Evolutionary conservation across 30 jellyfish, hydroid and myxozoan genomes (phyloP).

Genomic region (Nemopilema nomurai): DNA sequence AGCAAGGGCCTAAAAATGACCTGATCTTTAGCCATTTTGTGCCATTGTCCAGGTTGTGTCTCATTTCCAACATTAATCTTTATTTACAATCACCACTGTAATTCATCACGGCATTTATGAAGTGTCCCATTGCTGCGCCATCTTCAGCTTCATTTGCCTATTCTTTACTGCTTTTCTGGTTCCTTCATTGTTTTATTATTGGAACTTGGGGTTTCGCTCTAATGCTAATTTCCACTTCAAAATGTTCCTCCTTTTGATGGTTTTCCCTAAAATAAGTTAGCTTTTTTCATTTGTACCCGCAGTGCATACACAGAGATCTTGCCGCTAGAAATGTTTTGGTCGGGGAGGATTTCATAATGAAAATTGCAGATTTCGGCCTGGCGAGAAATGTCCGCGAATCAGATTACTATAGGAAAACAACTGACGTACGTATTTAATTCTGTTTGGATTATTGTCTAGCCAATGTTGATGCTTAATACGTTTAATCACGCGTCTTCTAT

Average conservation of each 20-base stretch:
- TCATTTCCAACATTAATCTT: not conserved
- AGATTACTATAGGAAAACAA: slow-evolving; percentile 78
- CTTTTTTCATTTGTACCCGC: not conserved
- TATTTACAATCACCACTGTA: not conserved
- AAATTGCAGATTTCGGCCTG: slow-evolving; percentile 84
- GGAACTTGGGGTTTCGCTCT: no score
- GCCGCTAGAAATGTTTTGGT: slow-evolving; percentile 84
- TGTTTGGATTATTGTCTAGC: no score
- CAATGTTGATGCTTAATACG: no score
- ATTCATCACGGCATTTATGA: no score
- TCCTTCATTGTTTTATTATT: no score
- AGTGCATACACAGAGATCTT: slow-evolving; percentile 86
- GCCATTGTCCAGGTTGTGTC: not conserved
- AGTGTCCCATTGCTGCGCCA: no score
- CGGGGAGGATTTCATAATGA: slow-evolving; percentile 74
- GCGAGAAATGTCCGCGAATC: slow-evolving; percentile 84
- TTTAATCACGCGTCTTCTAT: no score
- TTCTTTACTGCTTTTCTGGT: no score
- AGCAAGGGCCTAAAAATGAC: not conserved
- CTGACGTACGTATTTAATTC: slow-evolving; percentile 58
- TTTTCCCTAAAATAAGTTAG: not conserved
- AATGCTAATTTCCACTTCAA: no score
- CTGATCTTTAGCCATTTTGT: no score
- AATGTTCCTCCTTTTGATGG: no score
- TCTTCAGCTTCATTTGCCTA: no score